Evolutionary conservation across 2,888 invertebrate species (phyloP), one percentile per base, ranked within the genome.

Genomic region (Tribolium freemani): DNA sequence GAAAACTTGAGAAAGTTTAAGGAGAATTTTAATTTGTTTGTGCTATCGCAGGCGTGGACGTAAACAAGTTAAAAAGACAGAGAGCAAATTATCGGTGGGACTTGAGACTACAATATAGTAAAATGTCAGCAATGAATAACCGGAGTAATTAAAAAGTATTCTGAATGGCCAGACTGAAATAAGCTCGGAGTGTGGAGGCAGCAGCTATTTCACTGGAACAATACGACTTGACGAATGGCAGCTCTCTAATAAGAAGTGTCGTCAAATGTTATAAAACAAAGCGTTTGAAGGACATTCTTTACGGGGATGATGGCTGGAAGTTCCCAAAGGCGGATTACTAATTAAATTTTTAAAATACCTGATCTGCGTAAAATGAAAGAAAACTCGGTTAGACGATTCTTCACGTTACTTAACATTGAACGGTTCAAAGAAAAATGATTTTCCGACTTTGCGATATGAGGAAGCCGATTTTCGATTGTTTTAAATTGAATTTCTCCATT

Each of bases 91-190:
- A 74, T 75, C 69, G 67, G 72, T 74, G 67, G 72, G 70, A 63
- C 68, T 75, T 72, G 72, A 73, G 64, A 54, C 73, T 61, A 75
- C 68, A 74, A 73, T 68, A 60, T 56, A 68, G 44, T 74, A 46
- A 58, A 75, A 71, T 70, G 73, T 70, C 72, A 68, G 72, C 72
- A 71, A 76, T 74, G 74, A 75, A 77, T 71, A 71, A 72, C 69
- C 64, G 68, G 60, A 69, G 76, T 77, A 76, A 77, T 77, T 77
- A 76, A 77, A 77, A 77, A 77, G 77, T 75, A 72, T 75, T 68
- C 66, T 75, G 71, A 72, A 75, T 74, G 71, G 69, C 69, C 63
- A 45, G 68, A 53, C 74, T 70, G 66, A 74, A 76, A 76, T 74
- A 75, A 77, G 73, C 75, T 38, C 45, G 64, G 51, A 57, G 66